Evolutionary conservation across 2,113 vertebrate genomes (phyloP).

Genomic region (Prunella himalayana): DNA sequence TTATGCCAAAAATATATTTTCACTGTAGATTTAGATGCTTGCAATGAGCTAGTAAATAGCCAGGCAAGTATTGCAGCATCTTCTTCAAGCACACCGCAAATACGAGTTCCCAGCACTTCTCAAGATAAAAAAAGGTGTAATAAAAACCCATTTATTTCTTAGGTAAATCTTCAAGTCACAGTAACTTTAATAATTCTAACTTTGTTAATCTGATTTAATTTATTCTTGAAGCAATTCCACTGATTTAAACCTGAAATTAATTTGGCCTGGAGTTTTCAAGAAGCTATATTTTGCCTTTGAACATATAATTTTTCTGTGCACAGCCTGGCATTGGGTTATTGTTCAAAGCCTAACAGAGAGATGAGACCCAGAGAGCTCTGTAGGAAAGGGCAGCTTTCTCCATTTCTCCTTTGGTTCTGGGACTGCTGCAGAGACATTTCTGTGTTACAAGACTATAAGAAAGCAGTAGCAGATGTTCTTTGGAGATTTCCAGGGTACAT

Average conservation of each 20-base stretch:
- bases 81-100: neutral
- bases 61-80: neutral
- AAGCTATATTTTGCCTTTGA: neutral
- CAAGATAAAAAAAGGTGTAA: neutral
- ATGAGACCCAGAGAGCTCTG: neutral
- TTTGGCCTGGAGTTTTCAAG: neutral
- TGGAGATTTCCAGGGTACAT: neutral
- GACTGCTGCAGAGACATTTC: neutral
- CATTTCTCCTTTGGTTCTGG: neutral
- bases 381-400: neutral
- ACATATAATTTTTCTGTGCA: neutral
- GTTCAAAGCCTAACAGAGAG: neutral
- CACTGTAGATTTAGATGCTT: neutral
- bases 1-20: constrained; percentile 7
- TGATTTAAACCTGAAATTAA: neutral
- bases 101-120: neutral
- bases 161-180: neutral
- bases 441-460: neutral
- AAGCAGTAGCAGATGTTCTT: neutral
- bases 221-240: neutral
- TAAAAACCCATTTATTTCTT: neutral
- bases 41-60: neutral
- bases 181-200: neutral
- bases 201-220: neutral
- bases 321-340: neutral